Percentiles rank a stretch among this genome's conserved stretches.
Evolutionary conservation across 2,113 vertebrate species (phyloP).

Genomic region (Melozone crissalis): DNA sequence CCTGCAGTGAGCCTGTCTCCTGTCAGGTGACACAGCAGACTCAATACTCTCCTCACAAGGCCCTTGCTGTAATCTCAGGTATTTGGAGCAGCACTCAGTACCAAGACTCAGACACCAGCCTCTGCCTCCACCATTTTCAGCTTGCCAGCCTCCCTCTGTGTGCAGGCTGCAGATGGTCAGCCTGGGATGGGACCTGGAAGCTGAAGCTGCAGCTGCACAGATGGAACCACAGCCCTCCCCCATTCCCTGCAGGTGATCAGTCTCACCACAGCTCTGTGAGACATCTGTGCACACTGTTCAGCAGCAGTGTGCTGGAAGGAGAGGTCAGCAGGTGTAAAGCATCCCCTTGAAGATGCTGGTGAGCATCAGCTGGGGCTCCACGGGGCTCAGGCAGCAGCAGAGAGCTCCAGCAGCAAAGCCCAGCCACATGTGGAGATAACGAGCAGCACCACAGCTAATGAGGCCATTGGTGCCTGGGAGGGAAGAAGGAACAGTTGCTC

Average conservation of each 20-base stretch:
- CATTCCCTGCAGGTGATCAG: background rate
- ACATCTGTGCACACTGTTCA: background rate
- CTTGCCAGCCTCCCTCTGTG: background rate
- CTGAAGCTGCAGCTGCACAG: background rate
- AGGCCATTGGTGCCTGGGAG: background rate
- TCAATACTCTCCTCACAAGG: background rate
- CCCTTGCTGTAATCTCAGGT: background rate
- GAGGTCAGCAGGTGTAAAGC: background rate
- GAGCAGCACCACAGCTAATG: background rate
- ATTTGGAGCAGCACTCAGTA: background rate
- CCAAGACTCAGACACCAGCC: too few relatives aligned
- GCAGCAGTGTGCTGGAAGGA: background rate
- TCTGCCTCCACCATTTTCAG: background rate
- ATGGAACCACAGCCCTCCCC: background rate
- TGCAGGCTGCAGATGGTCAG: background rate
- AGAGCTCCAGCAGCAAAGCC: background rate
- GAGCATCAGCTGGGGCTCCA: background rate
- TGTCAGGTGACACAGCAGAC: background rate
- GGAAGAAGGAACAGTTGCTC: background rate
- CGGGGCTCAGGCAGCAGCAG: background rate
- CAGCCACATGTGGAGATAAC: rapidly evolving
- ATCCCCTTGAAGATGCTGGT: background rate
- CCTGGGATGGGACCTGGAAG: background rate
- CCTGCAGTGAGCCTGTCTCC: background rate
- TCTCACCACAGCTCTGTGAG: background rate